Percentiles rank a stretch among this genome's conserved stretches.
These are phyloP conservation scores for Empidonax traillii DNA, from an alignment of 2,113 vertebrate species.

Conservation along the genomic window DNA sequence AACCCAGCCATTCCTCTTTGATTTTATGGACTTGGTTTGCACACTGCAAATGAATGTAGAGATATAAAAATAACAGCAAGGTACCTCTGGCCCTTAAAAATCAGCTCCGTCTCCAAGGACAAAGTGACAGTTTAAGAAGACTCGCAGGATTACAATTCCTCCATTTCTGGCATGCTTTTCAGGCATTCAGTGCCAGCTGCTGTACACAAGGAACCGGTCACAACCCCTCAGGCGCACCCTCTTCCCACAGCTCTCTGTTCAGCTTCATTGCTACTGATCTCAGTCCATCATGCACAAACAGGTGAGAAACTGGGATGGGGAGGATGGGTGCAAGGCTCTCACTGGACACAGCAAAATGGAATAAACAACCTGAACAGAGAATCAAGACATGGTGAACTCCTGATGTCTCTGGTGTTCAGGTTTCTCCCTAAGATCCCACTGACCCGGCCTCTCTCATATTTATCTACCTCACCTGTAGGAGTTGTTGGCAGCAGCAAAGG, in stretches of 20 bases:
- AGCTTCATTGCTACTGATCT: not conserved
- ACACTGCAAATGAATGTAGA: not conserved
- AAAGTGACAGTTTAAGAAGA: not conserved
- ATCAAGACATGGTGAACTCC: not conserved
- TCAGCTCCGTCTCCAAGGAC: not conserved
- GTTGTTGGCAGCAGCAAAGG: not conserved
- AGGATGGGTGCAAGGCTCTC: not conserved
- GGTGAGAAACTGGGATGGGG: not conserved
- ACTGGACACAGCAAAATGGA: not conserved
- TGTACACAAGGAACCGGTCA: not conserved
- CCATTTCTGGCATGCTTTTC: not conserved
- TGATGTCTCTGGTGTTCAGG: not conserved
- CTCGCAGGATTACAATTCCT: not conserved
- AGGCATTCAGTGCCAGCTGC: not conserved
- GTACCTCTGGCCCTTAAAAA: not conserved
- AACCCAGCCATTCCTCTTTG: not conserved
- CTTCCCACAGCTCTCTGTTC: not conserved
- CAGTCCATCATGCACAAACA: accelerated
- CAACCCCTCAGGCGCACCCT: not conserved
- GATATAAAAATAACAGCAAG: not conserved
- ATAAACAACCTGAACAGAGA: not conserved
- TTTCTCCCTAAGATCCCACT: not conserved
- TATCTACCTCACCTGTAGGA: not conserved
- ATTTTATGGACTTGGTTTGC: not conserved
- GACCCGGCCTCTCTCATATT: accelerated